Evolutionary conservation across 30 jellyfish, hydroid and myxozoan genomes (phyloP).

Genomic region (Turritopsis rubra): DNA sequence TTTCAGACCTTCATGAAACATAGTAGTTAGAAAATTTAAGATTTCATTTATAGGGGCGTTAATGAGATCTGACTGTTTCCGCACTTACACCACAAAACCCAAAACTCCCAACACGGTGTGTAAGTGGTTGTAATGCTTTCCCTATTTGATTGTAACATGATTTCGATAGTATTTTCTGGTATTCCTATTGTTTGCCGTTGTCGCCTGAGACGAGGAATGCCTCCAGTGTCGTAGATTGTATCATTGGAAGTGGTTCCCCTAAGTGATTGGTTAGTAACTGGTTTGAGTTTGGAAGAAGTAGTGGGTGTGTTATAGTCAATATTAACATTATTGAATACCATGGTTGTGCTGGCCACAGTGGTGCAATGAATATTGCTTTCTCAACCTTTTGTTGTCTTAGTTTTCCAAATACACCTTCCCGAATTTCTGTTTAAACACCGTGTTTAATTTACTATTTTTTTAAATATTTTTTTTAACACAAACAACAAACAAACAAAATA

Average conservation of each 20-base stretch:
- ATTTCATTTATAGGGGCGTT: too few species aligned
- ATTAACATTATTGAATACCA: background rate
- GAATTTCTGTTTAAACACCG: too few species aligned
- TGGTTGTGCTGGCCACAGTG: conserved; percentile 18
- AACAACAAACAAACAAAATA: too few species aligned
- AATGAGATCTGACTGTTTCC: too few species aligned
- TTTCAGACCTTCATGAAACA: too few species aligned
- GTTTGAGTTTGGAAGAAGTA: background rate
- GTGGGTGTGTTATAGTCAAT: too few species aligned
- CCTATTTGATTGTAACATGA: conserved; percentile 11
- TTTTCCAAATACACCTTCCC: too few species aligned
- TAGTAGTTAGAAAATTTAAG: too few species aligned
- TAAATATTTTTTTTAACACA: too few species aligned
- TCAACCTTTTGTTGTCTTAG: background rate
- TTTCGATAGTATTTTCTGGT: background rate
- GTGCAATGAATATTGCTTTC: conserved; percentile 9
- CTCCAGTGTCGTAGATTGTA: background rate
- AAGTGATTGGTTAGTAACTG: background rate
- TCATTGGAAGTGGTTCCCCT: background rate
- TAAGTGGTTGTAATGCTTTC: background rate
- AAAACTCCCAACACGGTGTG: too few species aligned
- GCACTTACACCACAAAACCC: too few species aligned
- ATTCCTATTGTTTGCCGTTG: conserved; percentile 10
- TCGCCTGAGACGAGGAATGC: conserved; percentile 13
- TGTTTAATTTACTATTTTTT: too few species aligned